These are phyloP conservation scores for Dendrolimus pini DNA, from an alignment of 2,888 invertebrate species.

Conservation along the genomic window DNA sequence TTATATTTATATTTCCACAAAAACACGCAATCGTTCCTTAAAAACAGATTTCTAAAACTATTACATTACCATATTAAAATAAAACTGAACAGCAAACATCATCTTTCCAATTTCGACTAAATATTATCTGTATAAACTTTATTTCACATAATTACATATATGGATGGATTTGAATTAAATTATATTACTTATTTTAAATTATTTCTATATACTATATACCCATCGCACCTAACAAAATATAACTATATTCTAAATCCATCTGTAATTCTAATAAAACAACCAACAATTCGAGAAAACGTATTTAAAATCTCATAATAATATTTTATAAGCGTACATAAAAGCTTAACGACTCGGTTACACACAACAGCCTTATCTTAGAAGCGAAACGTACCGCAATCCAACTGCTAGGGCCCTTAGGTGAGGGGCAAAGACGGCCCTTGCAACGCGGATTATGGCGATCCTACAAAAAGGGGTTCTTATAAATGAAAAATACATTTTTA, in stretches of 20 bases:
- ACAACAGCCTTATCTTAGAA: background rate
- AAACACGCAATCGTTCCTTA: too few relatives aligned
- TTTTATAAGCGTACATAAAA: background rate
- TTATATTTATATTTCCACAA: too few relatives aligned
- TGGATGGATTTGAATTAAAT: too few relatives aligned
- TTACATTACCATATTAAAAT: too few relatives aligned
- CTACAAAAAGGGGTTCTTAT: background rate
- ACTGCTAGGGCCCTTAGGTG: background rate
- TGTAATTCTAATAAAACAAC: background rate
- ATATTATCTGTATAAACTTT: too few relatives aligned
- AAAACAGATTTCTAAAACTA: too few relatives aligned
- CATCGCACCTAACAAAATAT: too few relatives aligned
- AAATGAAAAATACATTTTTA: background rate
- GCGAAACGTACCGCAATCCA: background rate
- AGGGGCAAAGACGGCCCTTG: background rate
- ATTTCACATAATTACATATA: too few relatives aligned
- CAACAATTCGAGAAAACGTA: background rate
- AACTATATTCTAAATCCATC: background rate
- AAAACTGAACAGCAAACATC: too few relatives aligned
- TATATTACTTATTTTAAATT: too few relatives aligned
- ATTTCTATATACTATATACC: too few relatives aligned
- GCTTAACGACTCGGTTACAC: background rate
- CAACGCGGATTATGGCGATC: background rate
- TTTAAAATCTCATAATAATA: background rate
- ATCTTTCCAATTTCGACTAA: too few relatives aligned